Percentiles rank a stretch among this genome's conserved stretches.
Conservation (phyloP, 2,113 vertebrate species). For the Zingel zingel region DNA sequence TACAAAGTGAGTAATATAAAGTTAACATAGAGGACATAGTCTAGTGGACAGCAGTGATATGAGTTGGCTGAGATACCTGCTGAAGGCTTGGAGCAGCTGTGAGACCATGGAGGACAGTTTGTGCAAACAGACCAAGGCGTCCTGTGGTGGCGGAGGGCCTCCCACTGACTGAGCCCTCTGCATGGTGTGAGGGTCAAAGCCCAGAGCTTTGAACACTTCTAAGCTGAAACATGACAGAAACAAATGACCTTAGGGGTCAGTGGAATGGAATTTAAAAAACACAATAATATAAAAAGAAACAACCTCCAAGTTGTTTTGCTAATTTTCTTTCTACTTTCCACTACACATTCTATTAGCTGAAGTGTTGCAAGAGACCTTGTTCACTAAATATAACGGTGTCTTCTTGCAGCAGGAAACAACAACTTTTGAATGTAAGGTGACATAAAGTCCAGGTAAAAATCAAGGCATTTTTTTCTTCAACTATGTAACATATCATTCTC, state of each 20-base stretch:
- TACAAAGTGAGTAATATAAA: neutral
- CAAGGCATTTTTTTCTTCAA: neutral
- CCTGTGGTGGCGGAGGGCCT: conserved; percentile 84
- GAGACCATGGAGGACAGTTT: conserved; percentile 87
- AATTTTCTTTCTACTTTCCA: neutral
- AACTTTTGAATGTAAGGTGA: neutral
- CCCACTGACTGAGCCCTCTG: conserved; percentile 60
- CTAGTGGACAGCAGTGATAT: neutral
- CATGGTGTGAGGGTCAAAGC: conserved; percentile 74
- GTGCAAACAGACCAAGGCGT: conserved; percentile 87
- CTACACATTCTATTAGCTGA: neutral
- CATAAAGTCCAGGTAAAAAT: neutral
- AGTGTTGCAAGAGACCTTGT: neutral
- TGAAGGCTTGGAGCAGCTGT: conserved; percentile 89
- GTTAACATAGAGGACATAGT: neutral
- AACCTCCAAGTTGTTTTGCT: conserved; percentile 3
- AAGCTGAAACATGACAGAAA: conserved; percentile 75
- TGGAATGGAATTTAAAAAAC: conserved; percentile 19
- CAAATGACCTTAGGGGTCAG: conserved; percentile 42
- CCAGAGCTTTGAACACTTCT: conserved; percentile 80
- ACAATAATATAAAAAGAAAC: conserved; percentile 31
- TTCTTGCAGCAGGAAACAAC: neutral
- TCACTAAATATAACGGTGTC: neutral
- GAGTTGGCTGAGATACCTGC: conserved; percentile 81
- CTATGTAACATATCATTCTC: neutral